These are phyloP conservation scores for Heliconius ethilla DNA, from an alignment of 2,888 invertebrate species.

Conservation along the genomic window DNA sequence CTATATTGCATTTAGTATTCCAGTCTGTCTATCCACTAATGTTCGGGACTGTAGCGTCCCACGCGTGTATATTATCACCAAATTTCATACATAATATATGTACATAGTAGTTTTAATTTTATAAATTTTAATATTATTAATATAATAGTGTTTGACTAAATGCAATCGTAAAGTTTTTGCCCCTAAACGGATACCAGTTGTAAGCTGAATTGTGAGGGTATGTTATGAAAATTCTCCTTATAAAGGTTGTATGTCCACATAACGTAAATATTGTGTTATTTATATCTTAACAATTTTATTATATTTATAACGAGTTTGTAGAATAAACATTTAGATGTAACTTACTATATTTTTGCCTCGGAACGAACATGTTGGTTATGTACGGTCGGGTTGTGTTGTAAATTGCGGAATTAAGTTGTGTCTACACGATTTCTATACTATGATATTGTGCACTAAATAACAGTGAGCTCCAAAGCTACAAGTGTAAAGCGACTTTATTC, in stretches of 20 bases:
- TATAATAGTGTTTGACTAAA: slow-evolving; percentile 46
- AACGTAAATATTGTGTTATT: slow-evolving; percentile 76
- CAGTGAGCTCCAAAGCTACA: background rate
- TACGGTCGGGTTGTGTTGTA: background rate
- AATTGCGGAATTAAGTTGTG: slow-evolving; percentile 11
- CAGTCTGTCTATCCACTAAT: slow-evolving; percentile 32
- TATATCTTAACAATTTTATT: slow-evolving; percentile 73
- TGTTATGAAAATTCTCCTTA: slow-evolving; percentile 65
- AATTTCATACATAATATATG: slow-evolving; percentile 43
- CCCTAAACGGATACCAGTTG: slow-evolving; percentile 39
- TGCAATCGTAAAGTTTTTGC: slow-evolving; percentile 40
- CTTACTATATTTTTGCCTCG: slow-evolving; percentile 8
- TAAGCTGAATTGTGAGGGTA: slow-evolving; percentile 55
- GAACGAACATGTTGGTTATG: slow-evolving; percentile 2
- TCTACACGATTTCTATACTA: background rate
- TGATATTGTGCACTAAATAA: background rate
- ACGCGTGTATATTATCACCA: slow-evolving; percentile 28
- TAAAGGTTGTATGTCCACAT: slow-evolving; percentile 78
- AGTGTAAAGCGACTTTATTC: slow-evolving; percentile 12
- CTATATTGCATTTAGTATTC: slow-evolving; percentile 40
- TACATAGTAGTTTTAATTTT: slow-evolving; percentile 50
- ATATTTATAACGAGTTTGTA: slow-evolving; percentile 59
- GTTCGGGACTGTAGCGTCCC: slow-evolving; percentile 23
- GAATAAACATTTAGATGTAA: slow-evolving; percentile 18
- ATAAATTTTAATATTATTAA: slow-evolving; percentile 47